phyloP scores from a whole-genome alignment of 2,113 vertebrate genomes.

The Parotia lawesii region DNA sequence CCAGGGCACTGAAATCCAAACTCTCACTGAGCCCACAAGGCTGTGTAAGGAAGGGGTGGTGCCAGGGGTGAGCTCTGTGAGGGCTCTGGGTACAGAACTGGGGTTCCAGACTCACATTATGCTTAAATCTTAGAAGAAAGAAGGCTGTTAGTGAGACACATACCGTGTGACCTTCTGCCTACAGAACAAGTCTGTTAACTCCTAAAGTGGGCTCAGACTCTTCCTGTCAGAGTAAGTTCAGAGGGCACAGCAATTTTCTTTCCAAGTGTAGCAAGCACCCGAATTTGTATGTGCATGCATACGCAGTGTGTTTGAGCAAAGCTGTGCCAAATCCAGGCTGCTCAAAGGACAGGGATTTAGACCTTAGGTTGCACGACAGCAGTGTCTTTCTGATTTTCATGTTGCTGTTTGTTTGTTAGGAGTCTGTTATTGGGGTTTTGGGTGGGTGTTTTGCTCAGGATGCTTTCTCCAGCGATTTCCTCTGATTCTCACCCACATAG shows the following conservation, averaged over 20 bases:
- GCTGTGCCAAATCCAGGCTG: background rate
- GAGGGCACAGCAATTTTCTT: background rate
- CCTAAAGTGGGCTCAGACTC: background rate
- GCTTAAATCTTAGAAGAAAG: background rate
- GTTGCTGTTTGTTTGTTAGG: background rate
- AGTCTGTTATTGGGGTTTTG: background rate
- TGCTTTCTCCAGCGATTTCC: background rate
- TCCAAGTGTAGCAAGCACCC: background rate
- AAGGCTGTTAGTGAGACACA: background rate
- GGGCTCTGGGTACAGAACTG: rapidly evolving
- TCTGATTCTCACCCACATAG: background rate
- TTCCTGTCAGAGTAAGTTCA: background rate
- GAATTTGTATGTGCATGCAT: rapidly evolving
- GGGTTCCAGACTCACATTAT: rapidly evolving
- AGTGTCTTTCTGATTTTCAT: background rate
- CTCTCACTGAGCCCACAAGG: rapidly evolving
- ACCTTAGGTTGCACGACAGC: background rate
- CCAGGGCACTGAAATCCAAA: background rate
- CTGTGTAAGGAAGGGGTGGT: rapidly evolving
- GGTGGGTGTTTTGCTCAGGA: background rate
- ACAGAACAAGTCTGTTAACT: background rate
- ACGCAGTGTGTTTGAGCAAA: background rate
- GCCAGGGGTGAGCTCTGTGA: rapidly evolving
- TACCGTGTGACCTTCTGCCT: background rate
- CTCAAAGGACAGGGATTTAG: background rate